Conservation (phyloP, 1,140 invertebrate species). For the Drosophila grimshawi region DNA sequence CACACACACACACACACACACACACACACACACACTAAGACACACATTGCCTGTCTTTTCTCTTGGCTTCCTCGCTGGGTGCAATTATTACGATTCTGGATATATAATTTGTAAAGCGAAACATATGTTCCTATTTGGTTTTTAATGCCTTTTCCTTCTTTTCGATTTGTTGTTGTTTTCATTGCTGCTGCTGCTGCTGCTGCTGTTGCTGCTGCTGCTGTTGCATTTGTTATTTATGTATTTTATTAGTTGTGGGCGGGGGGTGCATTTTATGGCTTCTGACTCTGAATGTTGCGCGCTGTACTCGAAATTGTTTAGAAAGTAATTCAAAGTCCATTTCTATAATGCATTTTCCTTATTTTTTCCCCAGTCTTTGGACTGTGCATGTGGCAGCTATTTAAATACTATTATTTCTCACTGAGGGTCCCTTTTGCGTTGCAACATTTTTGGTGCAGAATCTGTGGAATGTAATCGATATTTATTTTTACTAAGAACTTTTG, state of each 20-base stretch:
- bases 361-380: background rate
- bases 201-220: conserved; percentile 19
- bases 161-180: conserved; percentile 27
- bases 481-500: no score
- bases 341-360: conserved; percentile 22
- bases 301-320: conserved; percentile 63
- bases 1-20: background rate
- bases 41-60: no score
- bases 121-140: conserved; percentile 80
- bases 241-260: conserved; percentile 70
- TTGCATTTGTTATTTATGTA: conserved; percentile 61
- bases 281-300: conserved; percentile 12
- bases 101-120: conserved; percentile 79
- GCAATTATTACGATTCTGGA: conserved; percentile 78
- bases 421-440: no score
- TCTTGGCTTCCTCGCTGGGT: conserved; percentile 23
- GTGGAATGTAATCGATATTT: no score
- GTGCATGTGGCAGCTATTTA: conserved; percentile 23
- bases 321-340: conserved; percentile 58
- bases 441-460: no score
- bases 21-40: no score
- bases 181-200: conserved; percentile 19
- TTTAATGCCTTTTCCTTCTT: conserved; percentile 49
- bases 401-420: conserved; percentile 5
- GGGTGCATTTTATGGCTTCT: conserved; percentile 39